These are phyloP conservation scores for Anas capensis DNA, from an alignment of 2,797 vertebrate species.

Conservation along the genomic window DNA sequence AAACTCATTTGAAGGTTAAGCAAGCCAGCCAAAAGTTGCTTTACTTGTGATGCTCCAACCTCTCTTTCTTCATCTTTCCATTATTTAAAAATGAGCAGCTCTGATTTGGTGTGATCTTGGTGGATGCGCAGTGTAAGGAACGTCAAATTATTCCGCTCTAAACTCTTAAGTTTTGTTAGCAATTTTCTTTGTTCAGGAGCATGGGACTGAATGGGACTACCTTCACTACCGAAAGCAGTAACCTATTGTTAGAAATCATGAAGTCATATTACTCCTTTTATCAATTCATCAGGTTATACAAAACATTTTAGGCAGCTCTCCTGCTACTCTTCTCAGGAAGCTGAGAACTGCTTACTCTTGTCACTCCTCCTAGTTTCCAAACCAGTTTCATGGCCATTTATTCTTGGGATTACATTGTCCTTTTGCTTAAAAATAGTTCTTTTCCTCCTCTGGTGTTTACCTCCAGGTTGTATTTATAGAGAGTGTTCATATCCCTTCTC, in stretches of 20 bases:
- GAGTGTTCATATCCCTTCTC: constrained; percentile 66
- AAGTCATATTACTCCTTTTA: background rate
- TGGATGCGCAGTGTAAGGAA: background rate
- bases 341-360: background rate
- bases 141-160: background rate
- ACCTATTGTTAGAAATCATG: background rate
- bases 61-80: background rate
- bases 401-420: constrained; percentile 62
- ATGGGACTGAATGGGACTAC: background rate
- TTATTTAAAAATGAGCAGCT: background rate
- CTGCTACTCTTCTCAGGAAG: background rate
- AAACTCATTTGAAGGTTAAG: background rate
- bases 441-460: constrained; percentile 70
- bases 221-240: background rate
- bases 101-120: background rate
- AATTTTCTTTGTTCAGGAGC: background rate
- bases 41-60: background rate
- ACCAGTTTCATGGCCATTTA: constrained; percentile 19
- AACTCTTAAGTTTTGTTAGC: background rate
- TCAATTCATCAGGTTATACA: background rate
- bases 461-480: constrained; percentile 66
- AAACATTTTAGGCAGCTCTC: background rate
- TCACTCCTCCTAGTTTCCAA: constrained; percentile 1
- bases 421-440: constrained; percentile 68
- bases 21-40: background rate